Evolutionary conservation across 2,888 invertebrate species (phyloP), one percentile per base, ranked within the genome.

Genomic region (Laspeyria flexula): DNA sequence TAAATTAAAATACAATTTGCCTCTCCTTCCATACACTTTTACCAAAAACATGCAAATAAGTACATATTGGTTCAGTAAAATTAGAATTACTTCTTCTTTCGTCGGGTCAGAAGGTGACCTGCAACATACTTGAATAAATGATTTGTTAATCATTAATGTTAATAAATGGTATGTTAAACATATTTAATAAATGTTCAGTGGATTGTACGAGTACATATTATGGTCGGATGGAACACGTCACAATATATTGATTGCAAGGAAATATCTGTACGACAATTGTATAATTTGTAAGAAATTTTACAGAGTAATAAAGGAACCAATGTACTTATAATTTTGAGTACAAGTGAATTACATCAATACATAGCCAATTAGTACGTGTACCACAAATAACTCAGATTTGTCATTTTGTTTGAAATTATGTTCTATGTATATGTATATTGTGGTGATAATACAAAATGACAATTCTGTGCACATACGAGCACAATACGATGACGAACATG

Each of bases 401-500:
- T 70, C 73, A 76, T 72, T 70, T 71, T 45, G 47, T 63, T 59
- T 7, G 27, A 30, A 18, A 47, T 41, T 13, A 46, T 47, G 37
- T 43, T 37, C 40, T 48, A 44, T 13, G 31, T 49, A 39, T 45
- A 43, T 35, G 38, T 31, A 52, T 33, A 49, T 13, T 18, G 42
- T 42, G 40, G 46, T 42, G 15, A 34, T 38, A 38, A 45, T 25
- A 64, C 57, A 63, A 79, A 77, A 81, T 75, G 78, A 57, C 79
- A 85, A 78, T 60, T 79, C 80, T 80, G 72, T 61, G 55, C 60
- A 70, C 45, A 62, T 54, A 79, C 67, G 72, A 73, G 72, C 71
- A 82, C 75, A 77, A 75, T 63, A 73, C 73, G 60, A 70, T 70
- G 67, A 81, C 76, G 58, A 73, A 68, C 91, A 91, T 91, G 91